These are phyloP conservation scores for Synodontis membranacea DNA, from an alignment of 2,113 vertebrate species.

Conservation along the genomic window DNA sequence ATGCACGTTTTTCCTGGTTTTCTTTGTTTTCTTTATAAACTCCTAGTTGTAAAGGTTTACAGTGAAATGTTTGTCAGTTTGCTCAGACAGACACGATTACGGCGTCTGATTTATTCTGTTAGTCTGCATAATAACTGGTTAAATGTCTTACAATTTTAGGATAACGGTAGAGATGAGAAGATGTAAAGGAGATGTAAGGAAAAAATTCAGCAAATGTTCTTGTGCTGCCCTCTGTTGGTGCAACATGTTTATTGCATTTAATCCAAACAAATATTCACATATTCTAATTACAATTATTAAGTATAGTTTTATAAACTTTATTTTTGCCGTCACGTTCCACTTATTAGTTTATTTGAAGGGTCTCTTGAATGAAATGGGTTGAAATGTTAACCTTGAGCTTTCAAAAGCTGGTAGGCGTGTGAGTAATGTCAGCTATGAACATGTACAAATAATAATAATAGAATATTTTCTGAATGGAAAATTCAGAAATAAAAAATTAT, in stretches of 20 bases:
- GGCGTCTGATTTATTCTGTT: not conserved
- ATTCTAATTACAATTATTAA: not conserved
- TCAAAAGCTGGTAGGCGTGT: not conserved
- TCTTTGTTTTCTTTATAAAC: not conserved
- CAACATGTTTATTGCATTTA: not conserved
- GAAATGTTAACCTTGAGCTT: not conserved
- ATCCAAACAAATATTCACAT: not conserved
- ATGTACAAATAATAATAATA: no score
- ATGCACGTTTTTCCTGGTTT: no score
- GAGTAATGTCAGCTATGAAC: not conserved
- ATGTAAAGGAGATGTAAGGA: not conserved
- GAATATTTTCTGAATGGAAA: not conserved
- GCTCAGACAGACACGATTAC: not conserved
- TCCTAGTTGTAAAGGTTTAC: not conserved
- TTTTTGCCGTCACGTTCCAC: not conserved
- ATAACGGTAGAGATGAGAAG: not conserved
- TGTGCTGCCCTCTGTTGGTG: slow-evolving; percentile 25
- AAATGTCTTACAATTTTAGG: not conserved
- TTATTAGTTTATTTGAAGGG: not conserved
- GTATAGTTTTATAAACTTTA: not conserved
- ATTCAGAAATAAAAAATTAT: not conserved
- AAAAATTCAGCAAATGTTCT: not conserved
- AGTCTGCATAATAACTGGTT: not conserved
- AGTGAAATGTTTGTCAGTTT: not conserved
- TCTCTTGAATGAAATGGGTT: not conserved